These are phyloP conservation scores for Lonchura striata DNA, from an alignment of 2,113 vertebrate species.

Conservation along the genomic window DNA sequence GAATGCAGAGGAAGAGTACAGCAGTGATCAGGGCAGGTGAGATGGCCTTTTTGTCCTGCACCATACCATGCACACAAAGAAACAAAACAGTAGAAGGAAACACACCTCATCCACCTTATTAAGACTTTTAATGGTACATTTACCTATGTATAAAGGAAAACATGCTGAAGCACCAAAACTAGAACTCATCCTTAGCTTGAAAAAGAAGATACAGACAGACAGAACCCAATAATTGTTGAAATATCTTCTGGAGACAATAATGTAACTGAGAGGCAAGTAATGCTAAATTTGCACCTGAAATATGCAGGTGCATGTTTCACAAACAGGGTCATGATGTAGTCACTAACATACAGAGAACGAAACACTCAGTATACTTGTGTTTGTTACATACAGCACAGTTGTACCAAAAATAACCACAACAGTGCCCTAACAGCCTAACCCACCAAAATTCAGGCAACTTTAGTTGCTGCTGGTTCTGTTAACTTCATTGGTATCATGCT, in stretches of 20 bases:
- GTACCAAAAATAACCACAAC: fast-evolving
- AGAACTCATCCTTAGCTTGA: not conserved
- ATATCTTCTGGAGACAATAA: not conserved
- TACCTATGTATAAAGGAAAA: not conserved
- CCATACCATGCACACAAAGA: not conserved
- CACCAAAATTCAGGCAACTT: not conserved
- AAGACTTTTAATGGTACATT: not conserved
- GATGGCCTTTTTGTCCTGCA: not conserved
- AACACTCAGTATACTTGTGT: not conserved
- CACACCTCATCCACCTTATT: fast-evolving
- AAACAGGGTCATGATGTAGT: not conserved
- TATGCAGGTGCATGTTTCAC: not conserved
- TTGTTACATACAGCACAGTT: not conserved
- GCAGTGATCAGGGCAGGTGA: fast-evolving
- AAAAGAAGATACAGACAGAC: not conserved
- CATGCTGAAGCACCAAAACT: not conserved
- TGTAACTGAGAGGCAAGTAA: not conserved
- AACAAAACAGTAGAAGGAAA: not conserved
- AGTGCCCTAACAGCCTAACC: not conserved
- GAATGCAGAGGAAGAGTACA: not conserved
- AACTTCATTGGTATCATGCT: not conserved
- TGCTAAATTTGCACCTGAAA: not conserved
- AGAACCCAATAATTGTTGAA: not conserved
- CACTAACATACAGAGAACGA: not conserved
- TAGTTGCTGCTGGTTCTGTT: not conserved